Base-by-base conservation (phyloP, 2,113 vertebrate genomes). In the Ellobius talpinus region DNA sequence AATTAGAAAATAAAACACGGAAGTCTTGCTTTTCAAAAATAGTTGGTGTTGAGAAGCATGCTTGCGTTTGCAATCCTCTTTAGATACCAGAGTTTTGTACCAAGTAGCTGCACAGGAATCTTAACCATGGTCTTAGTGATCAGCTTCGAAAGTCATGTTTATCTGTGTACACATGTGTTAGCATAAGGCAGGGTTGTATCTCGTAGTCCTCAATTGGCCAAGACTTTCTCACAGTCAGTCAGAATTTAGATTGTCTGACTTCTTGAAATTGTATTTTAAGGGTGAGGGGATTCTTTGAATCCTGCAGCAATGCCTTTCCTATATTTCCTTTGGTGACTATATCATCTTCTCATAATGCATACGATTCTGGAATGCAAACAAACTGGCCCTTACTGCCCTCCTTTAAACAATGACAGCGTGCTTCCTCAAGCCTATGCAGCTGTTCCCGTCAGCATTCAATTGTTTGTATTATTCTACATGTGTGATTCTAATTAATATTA, bases 361-460 rank as follows among this genome's bases (percentile, higher is more conserved):
- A 39, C 77, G n/a, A 91, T 66, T 92, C 94, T 73, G 90, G n/a
- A 93, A 95, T 47, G 66, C 50, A 85, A 61, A 90, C 89, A 58
- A 31, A 42, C 72, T 72, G 66, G 86, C 55, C 91, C 19, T 31
- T 29, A 52, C 36, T 52, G 91, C 86, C n/a, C 89, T 70, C 89
- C 94, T 90, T 76, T 92, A 85, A 95, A 78, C 45, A 85, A 94
- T 50, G 6, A 78, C 39, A 50, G 73, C n/a, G 31, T 12, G 88
- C 92, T 13, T 65, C 81, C 65, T 39, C 72, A 92, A 82, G 70
- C 72, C 33, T n/a, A 26, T 12, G 24, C 52, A 61, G 82, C 58
- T 92, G 55, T 42, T 91, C 21, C 26, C 36, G 23, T 84, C 33
- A 26, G 86, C 47, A 50, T 95, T 85, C 65, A 86, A 81, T 95